Percentiles rank a stretch among this genome's conserved stretches.
phyloP scores from a whole-genome alignment of 1,140 invertebrate species.

The Megalonaias nervosa region DNA sequence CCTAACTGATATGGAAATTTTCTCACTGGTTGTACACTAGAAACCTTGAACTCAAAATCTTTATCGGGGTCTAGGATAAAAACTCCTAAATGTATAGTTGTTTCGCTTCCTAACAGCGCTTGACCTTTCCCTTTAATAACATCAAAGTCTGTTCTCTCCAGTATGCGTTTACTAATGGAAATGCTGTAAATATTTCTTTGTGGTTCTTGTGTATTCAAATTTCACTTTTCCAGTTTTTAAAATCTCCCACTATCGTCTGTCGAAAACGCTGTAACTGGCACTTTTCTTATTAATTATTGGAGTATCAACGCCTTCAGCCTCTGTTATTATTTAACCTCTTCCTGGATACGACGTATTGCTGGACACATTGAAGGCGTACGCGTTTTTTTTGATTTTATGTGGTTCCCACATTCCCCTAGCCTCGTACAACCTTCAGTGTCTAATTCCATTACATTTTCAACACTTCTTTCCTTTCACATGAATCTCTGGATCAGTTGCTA shows the following conservation, averaged over 20 bases:
- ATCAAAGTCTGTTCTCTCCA: conserved; percentile 10
- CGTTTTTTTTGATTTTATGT: background rate
- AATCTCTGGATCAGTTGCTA: too few relatives aligned
- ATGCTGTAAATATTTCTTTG: conserved; percentile 19
- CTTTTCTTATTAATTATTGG: conserved; percentile 25
- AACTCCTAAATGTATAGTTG: conserved; percentile 3
- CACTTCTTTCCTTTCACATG: background rate
- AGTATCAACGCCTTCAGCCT: background rate
- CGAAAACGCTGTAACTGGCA: conserved; percentile 15
- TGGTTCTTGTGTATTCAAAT: conserved; percentile 8
- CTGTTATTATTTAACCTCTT: background rate
- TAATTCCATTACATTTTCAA: conserved; percentile 17
- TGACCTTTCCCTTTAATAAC: conserved; percentile 11
- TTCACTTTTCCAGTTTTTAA: conserved; percentile 13
- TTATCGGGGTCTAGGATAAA: conserved; percentile 14
- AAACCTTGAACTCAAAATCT: conserved; percentile 15
- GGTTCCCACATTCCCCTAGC: conserved; percentile 1
- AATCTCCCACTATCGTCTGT: background rate
- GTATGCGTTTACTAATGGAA: background rate
- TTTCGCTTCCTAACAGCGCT: conserved; percentile 8
- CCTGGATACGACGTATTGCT: background rate
- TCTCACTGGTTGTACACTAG: background rate
- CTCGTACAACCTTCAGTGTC: conserved; percentile 24
- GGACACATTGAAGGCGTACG: background rate
- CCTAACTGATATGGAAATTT: too few relatives aligned